phyloP scores from a whole-genome alignment of 30 jellyfish, hydroid and myxozoan genomes.

The Nemopilema nomurai region DNA sequence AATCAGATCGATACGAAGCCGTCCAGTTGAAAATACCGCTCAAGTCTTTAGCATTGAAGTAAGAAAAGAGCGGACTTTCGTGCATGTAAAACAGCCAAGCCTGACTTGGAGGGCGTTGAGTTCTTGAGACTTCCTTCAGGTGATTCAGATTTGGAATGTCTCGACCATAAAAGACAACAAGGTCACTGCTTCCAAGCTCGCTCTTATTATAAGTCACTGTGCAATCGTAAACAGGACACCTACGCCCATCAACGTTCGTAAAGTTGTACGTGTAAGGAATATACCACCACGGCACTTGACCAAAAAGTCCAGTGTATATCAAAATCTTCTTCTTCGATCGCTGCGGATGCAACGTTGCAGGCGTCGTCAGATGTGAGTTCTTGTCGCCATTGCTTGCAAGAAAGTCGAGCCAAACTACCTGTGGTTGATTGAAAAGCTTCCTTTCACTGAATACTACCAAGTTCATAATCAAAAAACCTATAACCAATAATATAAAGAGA shows the following conservation, averaged over 20 bases:
- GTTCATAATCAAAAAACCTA: no score
- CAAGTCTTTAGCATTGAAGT: conserved; percentile 4
- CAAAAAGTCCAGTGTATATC: conserved; percentile 82
- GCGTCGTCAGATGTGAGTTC: no score
- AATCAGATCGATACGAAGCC: conserved; percentile 73
- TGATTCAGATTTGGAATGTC: conserved; percentile 68
- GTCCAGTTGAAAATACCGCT: conserved; percentile 85
- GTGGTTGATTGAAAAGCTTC: neutral
- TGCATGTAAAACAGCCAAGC: conserved; percentile 90
- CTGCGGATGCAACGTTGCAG: neutral
- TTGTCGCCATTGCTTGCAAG: no score
- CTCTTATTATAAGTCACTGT: conserved; percentile 67
- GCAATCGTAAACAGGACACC: conserved; percentile 71
- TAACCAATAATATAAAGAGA: no score
- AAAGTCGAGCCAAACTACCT: no score
- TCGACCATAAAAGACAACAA: conserved; percentile 89
- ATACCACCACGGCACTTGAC: conserved; percentile 73
- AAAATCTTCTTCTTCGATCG: conserved; percentile 25
- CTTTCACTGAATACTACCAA: no score
- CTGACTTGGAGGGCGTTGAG: conserved; percentile 19
- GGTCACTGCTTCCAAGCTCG: conserved; percentile 50
- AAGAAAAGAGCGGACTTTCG: conserved; percentile 76
- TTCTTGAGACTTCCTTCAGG: conserved; percentile 26
- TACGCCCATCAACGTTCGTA: conserved; percentile 65
- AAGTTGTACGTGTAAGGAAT: conserved; percentile 71